Conservation (phyloP, 1,140 invertebrate genomes). For the Metopolophium dirhodum region DNA sequence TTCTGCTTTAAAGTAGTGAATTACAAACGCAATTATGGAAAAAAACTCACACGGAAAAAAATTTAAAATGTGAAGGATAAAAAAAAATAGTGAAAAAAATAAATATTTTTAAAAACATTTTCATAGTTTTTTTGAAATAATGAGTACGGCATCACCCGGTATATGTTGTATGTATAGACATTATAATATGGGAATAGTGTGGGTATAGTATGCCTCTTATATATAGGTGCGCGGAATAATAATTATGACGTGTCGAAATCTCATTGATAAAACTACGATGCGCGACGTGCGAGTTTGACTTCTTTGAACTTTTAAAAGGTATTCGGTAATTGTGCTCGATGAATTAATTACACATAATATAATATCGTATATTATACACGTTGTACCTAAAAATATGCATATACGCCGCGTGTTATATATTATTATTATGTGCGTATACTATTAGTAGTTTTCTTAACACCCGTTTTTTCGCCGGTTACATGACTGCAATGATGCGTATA, state of each 20-base stretch:
- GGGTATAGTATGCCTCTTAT: too few relatives aligned
- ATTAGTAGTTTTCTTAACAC: background rate
- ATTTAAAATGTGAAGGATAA: too few relatives aligned
- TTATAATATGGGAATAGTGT: too few relatives aligned
- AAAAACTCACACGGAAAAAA: too few relatives aligned
- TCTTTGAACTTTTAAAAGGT: background rate
- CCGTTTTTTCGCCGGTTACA: background rate
- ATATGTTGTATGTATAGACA: too few relatives aligned
- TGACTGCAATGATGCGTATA: background rate
- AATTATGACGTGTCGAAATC: slow-evolving; percentile 12
- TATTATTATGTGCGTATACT: background rate
- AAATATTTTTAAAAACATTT: too few relatives aligned
- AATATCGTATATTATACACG: slow-evolving; percentile 6
- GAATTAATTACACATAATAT: background rate
- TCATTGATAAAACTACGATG: slow-evolving; percentile 22
- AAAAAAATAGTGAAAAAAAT: too few relatives aligned
- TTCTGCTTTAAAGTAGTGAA: too few relatives aligned
- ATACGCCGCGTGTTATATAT: background rate
- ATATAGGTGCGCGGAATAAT: background rate
- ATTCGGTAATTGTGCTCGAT: background rate
- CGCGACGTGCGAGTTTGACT: background rate
- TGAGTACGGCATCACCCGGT: too few relatives aligned
- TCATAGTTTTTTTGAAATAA: too few relatives aligned
- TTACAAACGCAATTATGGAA: too few relatives aligned
- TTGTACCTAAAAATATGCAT: background rate